Base-by-base conservation (phyloP, 2,113 vertebrate species). In the Isichthys henryi region DNA sequence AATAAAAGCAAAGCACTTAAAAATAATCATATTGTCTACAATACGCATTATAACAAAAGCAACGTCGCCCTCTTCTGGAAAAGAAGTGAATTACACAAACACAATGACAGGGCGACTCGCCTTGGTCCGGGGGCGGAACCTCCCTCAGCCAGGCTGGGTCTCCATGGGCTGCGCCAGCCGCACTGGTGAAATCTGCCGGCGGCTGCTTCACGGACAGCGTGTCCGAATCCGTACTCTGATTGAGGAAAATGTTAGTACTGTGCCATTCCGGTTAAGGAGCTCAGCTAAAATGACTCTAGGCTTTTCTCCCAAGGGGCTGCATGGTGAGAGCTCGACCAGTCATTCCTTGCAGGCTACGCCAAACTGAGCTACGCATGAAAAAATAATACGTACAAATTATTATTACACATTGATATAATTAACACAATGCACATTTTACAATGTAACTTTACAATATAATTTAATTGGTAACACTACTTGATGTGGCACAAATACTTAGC, bases 181-280 rank as follows among this genome's bases (percentile, higher is more conserved):
- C 86, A 2, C 17, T 92, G 43, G 90, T 89, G 77, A 87, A 11
- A 7, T 77, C 92, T 9, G 8, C 92, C 49, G 92, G 91, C 0
- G 92, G 94, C 93, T 92, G 92, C 66, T 90, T 91, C 50, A 95
- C 92, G 80, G 89, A 90, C 89, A 88, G 89, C 86, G 90, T 13
- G 0, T 94, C 91, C 88, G 53, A 84, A 89, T 93, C 93, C 89
- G 93, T 90, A 94, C 92, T 95, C 95, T 96, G 31, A 19, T 89
- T 91, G 86, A 91, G 88, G 52, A 2, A 88, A 88, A 93, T 50
- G 74, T 80, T 43, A 35, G 35, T 43, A 39, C 35, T 19, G 74
- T 6, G 35, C 17, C 35, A 77, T 74, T 31, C 66, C 9, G n/a
- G 15, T 43, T 9, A 88, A 43, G 27, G 23, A 23, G 8, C 7